A percentile compares a stretch with the other conserved stretches of the same genome.
Conservation (phyloP, 1,140 invertebrate genomes). For the Aphelinus certus region DNA sequence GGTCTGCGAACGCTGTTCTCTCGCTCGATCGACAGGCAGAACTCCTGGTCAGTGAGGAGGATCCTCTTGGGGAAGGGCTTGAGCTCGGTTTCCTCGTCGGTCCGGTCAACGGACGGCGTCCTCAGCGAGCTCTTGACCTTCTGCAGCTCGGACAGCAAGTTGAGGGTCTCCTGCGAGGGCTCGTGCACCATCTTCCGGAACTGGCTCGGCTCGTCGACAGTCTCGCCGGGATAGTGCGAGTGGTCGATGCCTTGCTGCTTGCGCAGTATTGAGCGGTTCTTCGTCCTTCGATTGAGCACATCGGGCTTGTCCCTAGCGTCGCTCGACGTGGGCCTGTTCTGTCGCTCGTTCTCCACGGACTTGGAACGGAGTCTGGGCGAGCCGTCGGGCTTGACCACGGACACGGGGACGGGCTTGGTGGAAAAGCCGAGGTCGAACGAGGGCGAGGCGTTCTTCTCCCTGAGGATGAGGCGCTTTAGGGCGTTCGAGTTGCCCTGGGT, state of each 20-base stretch:
- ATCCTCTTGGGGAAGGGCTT: slow-evolving; percentile 56
- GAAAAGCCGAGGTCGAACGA: slow-evolving; percentile 5
- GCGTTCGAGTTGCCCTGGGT: slow-evolving; percentile 42
- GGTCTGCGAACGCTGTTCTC: slow-evolving; percentile 58
- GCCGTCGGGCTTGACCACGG: slow-evolving; percentile 3
- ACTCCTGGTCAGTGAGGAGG: slow-evolving; percentile 61
- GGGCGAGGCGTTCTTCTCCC: slow-evolving; percentile 18
- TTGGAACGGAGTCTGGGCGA: slow-evolving; percentile 12
- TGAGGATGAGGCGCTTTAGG: slow-evolving; percentile 14
- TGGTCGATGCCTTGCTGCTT: slow-evolving; percentile 60
- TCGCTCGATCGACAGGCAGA: slow-evolving; percentile 60
- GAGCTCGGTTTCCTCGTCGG: slow-evolving; percentile 38
- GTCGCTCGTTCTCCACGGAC: slow-evolving; percentile 17
- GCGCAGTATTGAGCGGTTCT: slow-evolving; percentile 51
- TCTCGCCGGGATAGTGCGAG: slow-evolving; percentile 50
- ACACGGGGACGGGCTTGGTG: slow-evolving; percentile 3
- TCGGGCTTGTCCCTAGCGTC: slow-evolving; percentile 33
- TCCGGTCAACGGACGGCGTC: slow-evolving; percentile 54
- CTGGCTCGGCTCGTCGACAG: slow-evolving; percentile 18
- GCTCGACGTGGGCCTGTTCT: slow-evolving; percentile 2
- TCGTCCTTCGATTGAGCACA: slow-evolving; percentile 32
- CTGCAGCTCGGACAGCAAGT: slow-evolving; percentile 59
- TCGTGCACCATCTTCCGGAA: slow-evolving; percentile 54
- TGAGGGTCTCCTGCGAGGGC: slow-evolving; percentile 62
- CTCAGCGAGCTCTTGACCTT: slow-evolving; percentile 59